phyloP scores from a whole-genome alignment of 2,797 vertebrate genomes.

The Ciconia nigra region DNA sequence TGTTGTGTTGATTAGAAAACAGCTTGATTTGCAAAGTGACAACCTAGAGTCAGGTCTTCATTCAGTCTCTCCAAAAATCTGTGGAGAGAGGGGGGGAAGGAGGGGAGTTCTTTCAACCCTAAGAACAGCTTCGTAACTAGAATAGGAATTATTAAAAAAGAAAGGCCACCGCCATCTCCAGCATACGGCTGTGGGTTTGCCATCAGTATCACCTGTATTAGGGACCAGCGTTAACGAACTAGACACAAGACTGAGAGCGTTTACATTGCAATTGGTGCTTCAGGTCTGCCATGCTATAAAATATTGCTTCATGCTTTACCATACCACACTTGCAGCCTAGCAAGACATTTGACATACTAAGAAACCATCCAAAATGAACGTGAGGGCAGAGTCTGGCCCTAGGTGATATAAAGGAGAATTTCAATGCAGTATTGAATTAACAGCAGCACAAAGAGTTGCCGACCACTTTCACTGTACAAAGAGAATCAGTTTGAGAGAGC shows the following conservation, averaged over 20 bases:
- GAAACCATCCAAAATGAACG: neutral
- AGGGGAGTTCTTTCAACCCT: neutral
- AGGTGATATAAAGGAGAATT: neutral
- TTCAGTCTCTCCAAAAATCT: neutral
- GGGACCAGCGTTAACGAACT: neutral
- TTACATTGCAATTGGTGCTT: neutral
- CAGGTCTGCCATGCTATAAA: neutral
- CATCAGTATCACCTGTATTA: neutral
- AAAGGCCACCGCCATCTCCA: neutral
- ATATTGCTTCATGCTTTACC: neutral
- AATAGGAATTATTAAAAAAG: neutral
- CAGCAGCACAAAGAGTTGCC: neutral
- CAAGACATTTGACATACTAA: neutral
- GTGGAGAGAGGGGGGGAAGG: neutral
- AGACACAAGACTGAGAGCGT: neutral
- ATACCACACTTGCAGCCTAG: neutral
- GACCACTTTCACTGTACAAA: neutral
- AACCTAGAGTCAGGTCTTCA: neutral
- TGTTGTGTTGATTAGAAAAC: neutral
- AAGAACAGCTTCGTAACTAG: neutral
- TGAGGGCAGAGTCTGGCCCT: neutral
- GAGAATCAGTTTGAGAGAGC: neutral
- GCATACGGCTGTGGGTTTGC: neutral
- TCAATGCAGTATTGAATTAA: neutral
- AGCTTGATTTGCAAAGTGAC: neutral